Evolutionary conservation across 2,888 invertebrate species (phyloP), one percentile per base, ranked within the genome.

Genomic region (Ariolimax columbianus): DNA sequence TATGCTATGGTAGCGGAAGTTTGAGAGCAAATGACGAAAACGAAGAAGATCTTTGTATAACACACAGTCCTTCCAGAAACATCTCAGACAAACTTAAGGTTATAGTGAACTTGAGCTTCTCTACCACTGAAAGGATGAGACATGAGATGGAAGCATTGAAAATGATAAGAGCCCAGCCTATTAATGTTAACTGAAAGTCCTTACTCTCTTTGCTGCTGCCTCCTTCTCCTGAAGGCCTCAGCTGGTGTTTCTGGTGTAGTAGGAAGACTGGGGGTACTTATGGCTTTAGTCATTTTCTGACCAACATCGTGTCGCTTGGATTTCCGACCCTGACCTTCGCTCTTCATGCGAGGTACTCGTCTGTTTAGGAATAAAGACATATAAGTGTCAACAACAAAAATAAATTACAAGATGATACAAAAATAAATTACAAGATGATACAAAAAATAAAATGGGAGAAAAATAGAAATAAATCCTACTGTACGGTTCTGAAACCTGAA

Each of bases 271-370:
- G 78, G 36, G 82, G 77, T 26, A 33, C 68, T 68, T 84, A 87
- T 19, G 38, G 78, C 19, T 83, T 63, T 59, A 80, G 86, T 6
- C 88, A 89, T 63, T 88, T 87, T 26, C 86, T 82, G 30, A 38
- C 59, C n/a, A 38, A 90, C 90, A 6, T 88, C 88, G 82, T 88
- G 91, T 55, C 92, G 86, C 43, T 91, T 91, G 88, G 91, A 91
- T 87, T 92, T 92, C 9, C 92, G 81, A 17, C 72, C 86, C 73
- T 88, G 89, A 70, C 91, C 92, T 80, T 93, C 93, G 87, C 91
- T 91, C 87, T 91, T 92, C 63, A 90, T 91, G 40, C 93, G 86
- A 38, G 93, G 93, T 23, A 91, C 91, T 77, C 90, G 90, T 86
- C 92, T 92, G 80, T 4, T 55, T 70, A 23, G 23, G 30, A n/a